phyloP scores from a whole-genome alignment of 1,140 invertebrate genomes.

The Protaetia brevitarsis region DNA sequence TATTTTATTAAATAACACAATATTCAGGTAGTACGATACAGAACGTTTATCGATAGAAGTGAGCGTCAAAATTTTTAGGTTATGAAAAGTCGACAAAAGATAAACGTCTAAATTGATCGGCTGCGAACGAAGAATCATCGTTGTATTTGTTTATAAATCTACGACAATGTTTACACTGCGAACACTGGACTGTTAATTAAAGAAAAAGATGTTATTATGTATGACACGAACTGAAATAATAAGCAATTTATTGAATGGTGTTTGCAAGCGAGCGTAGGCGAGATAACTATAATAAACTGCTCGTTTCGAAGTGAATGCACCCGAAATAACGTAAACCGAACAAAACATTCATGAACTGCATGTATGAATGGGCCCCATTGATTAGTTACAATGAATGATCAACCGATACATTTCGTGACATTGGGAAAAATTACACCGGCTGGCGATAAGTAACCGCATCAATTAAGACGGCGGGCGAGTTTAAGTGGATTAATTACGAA shows the following conservation, averaged over 20 bases:
- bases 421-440: not conserved
- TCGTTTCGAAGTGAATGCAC: constrained; percentile 10
- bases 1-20: too few species aligned
- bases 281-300: constrained; percentile 15
- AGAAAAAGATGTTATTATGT: not conserved
- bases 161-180: not conserved
- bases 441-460: constrained; percentile 1
- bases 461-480: not conserved
- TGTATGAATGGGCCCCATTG: constrained; percentile 25
- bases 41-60: not conserved
- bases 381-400: constrained; percentile 25
- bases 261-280: constrained; percentile 1
- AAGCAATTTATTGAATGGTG: not conserved
- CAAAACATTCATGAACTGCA: constrained; percentile 25
- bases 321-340: constrained; percentile 23
- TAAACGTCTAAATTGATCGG: too few species aligned
- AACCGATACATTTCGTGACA: constrained; percentile 22
- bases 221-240: constrained; percentile 4
- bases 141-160: not conserved
- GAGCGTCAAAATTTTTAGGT: not conserved
- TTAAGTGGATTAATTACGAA: constrained; percentile 10
- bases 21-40: too few species aligned
- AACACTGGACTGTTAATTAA: not conserved
- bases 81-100: not conserved
- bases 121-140: not conserved